phyloP scores from a whole-genome alignment of 2,113 vertebrate genomes.

The Saccopteryx bilineata region DNA sequence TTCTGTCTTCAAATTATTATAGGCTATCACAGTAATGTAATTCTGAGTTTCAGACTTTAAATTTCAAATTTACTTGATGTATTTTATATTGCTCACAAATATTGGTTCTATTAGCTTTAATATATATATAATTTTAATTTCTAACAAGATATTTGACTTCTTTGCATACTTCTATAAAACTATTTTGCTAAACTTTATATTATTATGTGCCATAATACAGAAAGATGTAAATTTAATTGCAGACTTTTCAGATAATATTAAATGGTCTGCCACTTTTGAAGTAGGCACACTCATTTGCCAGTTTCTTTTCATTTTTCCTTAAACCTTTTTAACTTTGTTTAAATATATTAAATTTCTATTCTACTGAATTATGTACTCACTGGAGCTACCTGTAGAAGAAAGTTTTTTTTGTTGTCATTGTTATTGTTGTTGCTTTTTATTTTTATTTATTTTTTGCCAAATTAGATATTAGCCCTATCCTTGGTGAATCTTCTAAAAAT shows the following conservation, averaged over 20 bases:
- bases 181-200: not conserved
- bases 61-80: constrained; percentile 1
- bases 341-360: constrained; percentile 47
- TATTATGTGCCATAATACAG: not conserved
- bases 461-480: constrained; percentile 47
- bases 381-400: not conserved
- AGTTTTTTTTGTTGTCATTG: not conserved
- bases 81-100: not conserved
- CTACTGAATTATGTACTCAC: constrained; percentile 34
- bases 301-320: not conserved
- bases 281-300: not conserved
- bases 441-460: not conserved
- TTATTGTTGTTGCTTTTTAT: not conserved
- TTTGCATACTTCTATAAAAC: not conserved
- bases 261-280: not conserved
- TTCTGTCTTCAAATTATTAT: not conserved
- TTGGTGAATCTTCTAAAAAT: constrained; percentile 34
- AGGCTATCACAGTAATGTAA: not conserved
- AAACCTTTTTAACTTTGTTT: not conserved
- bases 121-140: not conserved
- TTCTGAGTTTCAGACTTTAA: not conserved
- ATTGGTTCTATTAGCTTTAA: not conserved
- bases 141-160: not conserved
- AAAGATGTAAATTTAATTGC: not conserved
- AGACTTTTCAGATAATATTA: not conserved